These are phyloP conservation scores for Tympanoctomys barrerae DNA, from an alignment of 2,797 vertebrate species.

Conservation along the genomic window DNA sequence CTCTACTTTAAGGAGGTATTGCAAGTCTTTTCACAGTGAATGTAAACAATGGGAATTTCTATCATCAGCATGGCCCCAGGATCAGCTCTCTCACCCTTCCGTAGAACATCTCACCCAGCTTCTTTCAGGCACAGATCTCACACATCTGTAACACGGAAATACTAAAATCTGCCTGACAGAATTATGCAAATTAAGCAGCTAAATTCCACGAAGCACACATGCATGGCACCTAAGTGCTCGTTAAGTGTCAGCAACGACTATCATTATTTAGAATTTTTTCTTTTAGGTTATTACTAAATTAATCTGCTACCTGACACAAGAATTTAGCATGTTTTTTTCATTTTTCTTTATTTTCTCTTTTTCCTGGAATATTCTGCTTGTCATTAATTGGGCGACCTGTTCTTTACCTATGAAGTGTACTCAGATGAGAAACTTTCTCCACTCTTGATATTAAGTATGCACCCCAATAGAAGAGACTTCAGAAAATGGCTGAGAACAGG, in stretches of 20 bases:
- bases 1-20: background rate
- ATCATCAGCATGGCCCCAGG: background rate
- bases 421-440: background rate
- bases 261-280: background rate
- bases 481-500: constrained; percentile 31
- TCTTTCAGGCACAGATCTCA: background rate
- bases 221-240: background rate
- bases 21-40: background rate
- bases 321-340: constrained; percentile 62
- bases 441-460: background rate
- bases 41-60: background rate
- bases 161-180: background rate
- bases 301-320: background rate
- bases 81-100: background rate
- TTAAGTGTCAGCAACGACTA: constrained; percentile 40
- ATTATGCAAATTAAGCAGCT: background rate
- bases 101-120: background rate
- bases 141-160: background rate
- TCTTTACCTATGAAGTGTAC: constrained; percentile 41
- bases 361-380: constrained; percentile 41
- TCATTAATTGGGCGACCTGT: background rate
- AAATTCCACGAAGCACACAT: constrained; percentile 5
- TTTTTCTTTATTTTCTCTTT: constrained; percentile 51
- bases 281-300: constrained; percentile 30
- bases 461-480: background rate